phyloP scores from a whole-genome alignment of 2,113 vertebrate species.

The Calyptommatus sinebrachiatus region DNA sequence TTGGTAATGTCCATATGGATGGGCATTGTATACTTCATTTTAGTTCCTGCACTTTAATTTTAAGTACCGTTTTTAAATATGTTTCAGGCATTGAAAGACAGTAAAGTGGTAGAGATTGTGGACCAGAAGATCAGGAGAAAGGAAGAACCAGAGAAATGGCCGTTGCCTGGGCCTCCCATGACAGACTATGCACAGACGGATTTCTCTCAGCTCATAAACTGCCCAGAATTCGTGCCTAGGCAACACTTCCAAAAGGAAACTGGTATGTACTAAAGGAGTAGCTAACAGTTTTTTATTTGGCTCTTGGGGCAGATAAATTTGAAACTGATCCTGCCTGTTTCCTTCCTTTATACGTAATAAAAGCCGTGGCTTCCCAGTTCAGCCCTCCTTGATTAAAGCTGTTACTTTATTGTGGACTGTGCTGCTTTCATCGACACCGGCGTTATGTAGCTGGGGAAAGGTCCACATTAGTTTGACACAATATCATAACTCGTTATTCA shows the following conservation, averaged over 20 bases:
- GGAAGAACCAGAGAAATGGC: conserved; percentile 93
- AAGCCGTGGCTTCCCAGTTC: not conserved
- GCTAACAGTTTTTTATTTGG: not conserved
- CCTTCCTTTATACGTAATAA: not conserved
- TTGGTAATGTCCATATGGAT: too few relatives aligned
- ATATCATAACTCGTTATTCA: not conserved
- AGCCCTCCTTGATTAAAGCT: not conserved
- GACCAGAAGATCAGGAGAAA: conserved; percentile 93
- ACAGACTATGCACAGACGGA: conserved; percentile 88
- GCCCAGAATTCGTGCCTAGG: conserved; percentile 93
- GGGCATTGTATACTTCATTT: too few relatives aligned
- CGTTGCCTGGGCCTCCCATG: conserved; percentile 84
- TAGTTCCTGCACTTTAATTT: too few relatives aligned
- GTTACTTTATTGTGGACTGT: not conserved
- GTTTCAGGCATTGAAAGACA: conserved; percentile 89
- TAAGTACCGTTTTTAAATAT: not conserved
- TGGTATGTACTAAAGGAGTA: conserved; percentile 65
- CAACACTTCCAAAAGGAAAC: conserved; percentile 81
- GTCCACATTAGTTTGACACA: not conserved
- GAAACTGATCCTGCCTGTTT: not conserved
- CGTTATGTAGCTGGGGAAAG: not conserved
- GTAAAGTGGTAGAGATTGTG: conserved; percentile 91
- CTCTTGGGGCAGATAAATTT: not conserved
- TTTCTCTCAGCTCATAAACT: conserved; percentile 95
- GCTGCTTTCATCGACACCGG: not conserved